Evolutionary conservation across 2,888 invertebrate species (phyloP), one percentile per base, ranked within the genome.

Genomic region (Deladenus siricidicola): DNA sequence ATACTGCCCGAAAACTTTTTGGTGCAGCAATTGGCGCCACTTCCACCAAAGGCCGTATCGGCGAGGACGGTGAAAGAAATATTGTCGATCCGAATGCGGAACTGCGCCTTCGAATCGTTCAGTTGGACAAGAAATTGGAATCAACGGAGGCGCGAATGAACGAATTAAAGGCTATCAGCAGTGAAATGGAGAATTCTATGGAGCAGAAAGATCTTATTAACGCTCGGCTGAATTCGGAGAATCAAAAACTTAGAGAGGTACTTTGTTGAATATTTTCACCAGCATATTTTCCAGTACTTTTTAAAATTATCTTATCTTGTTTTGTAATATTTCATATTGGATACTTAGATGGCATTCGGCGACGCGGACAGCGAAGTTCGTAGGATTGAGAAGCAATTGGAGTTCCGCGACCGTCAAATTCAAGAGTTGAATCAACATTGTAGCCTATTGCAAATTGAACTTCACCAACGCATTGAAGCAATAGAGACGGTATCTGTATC

Each of bases 341-440:
- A 10, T 3, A 45, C 54, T 28, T 43, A 71, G 71, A 42, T 68
- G 30, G 68, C 65, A 19, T 75, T 70, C 44, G 75, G 75, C 17
- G 62, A 61, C 44, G 65, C 67, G 0, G 56, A 68, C 44, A 65
- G 64, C 2, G 70, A 75, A 59, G 60, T 75, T 0, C 21, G 48
- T 6, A 47, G 64, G 2, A 56, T 76, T n/a, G 68, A 73, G 47
- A 65, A 63, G 34, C 75, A 75, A 55, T 56, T 75, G n/a, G 63
- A 67, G 50, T 73, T 68, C 62, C 66, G 76, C 6, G 73, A 76
- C 47, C 67, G 68, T n/a, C 77, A 77, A 53, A 72, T 77, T 50
- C 56, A 61, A 24, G 58, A 73, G 54, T 59, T 77, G 29, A 70
- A 67, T 29, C 66, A 66, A 21, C 70, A 72, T 42, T 76, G 75